Base-by-base conservation (phyloP, 2,797 vertebrate species). In the Hephaestus fuliginosus region DNA sequence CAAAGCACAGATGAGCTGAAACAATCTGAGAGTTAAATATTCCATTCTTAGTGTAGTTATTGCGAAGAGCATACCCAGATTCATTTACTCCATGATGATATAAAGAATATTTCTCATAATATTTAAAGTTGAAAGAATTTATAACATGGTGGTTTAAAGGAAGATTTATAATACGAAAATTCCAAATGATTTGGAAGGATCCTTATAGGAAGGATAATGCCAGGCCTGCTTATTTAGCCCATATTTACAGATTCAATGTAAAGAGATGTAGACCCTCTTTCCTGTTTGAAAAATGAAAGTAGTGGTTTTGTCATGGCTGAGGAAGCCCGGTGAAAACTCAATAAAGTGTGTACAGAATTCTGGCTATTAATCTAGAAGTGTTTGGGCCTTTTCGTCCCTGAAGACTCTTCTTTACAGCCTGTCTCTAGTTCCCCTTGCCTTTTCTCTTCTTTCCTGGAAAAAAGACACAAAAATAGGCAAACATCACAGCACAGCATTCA, bases 401-500 rank as follows among this genome's bases (percentile, higher is more conserved):
- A 14, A 78, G 67, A 49, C 25, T 41, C 78, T 12, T 66, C 55
- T 74, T 9, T 39, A 39, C 36, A 39, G 36, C 36, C 36, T 2
- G 41, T 76, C 61, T 80, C 9, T 81, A 93, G 85, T 96, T 96
- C 64, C 96, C 95, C 86, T 97, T 97, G 56, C 95, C 96, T 81
- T 96, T 97, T 86, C 94, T 96, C 86, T 97, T 97, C 92, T 92
- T 93, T 74, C 91, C 93, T 97, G 95, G 65, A 73, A 77, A 76
- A 76, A 91, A 81, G n/a, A 76, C 33, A 36, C 33, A 39, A 17
- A 66, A 3, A 77, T 13, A 52, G 3, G 43, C 4, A 30, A 41
- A 25, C 20, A 22, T 65, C 51, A 51, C 14, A 49, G 30, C 5
- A 28, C 7, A 64, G 0, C 7, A 44, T 57, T 67, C 5, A 76